Conservation (phyloP, 2,113 vertebrate genomes). For the Notothenia coriiceps region DNA sequence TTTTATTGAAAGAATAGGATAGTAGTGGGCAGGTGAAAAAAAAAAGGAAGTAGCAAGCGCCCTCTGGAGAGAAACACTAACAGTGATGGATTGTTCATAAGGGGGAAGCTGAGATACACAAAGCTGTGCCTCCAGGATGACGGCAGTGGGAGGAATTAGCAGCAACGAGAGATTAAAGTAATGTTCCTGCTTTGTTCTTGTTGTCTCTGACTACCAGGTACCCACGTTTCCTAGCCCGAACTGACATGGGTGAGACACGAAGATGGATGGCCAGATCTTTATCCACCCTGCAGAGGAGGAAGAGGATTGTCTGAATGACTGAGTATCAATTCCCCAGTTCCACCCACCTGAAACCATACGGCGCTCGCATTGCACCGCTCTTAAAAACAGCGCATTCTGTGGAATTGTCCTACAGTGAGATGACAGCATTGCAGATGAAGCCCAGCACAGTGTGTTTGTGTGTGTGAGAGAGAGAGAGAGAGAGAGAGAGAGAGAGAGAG, state of each 20-base stretch:
- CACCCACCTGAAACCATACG: constrained; percentile 73
- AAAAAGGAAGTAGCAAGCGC: constrained; percentile 46
- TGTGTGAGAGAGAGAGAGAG: constrained; percentile 28
- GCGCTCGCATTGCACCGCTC: constrained; percentile 12
- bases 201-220: constrained; percentile 70
- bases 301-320: constrained; percentile 77
- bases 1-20: constrained; percentile 56
- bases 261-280: constrained; percentile 79
- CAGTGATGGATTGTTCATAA: constrained; percentile 81
- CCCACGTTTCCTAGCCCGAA: constrained; percentile 54
- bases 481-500: constrained; percentile 38
- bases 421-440: constrained; percentile 74
- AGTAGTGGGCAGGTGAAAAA: constrained; percentile 43
- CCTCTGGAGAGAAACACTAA: constrained; percentile 72
- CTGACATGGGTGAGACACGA: constrained; percentile 71
- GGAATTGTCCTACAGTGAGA: constrained; percentile 50
- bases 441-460: neutral
- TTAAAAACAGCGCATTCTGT: constrained; percentile 56
- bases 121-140: constrained; percentile 69
- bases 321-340: constrained; percentile 78
- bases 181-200: constrained; percentile 77
- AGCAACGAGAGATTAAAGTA: constrained; percentile 74
- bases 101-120: constrained; percentile 74
- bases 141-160: constrained; percentile 71
- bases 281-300: constrained; percentile 75